Base-by-base conservation (phyloP, 2,797 vertebrate species). In the Chlorospingus flavigularis region DNA sequence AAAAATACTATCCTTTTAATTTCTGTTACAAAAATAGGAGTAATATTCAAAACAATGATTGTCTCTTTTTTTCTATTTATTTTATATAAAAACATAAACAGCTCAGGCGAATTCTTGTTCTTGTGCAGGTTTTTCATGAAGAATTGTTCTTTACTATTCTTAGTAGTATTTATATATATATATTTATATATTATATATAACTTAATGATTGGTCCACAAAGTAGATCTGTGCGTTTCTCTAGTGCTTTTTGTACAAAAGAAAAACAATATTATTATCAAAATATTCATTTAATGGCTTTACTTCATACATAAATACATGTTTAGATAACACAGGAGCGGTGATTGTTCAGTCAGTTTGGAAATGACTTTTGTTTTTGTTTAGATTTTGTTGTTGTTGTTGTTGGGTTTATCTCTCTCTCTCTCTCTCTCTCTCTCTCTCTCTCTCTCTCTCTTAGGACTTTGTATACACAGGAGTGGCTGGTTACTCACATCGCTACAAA, bases 251-350 rank as follows among this genome's bases (percentile, higher is more conserved):
- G 98, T 99, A 99, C 97, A 99, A 99, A 99, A 99, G 98, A 99
- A 99, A 99, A 99, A 98, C 98, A 98, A 98, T 99, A 99, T 99
- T 98, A 98, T 99, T 99, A 99, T 99, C 99, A 99, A 99, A 99
- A 99, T 99, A 99, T 99, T 99, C 98, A 98, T 99, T 99, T 99
- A 99, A 99, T 99, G 98, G 99, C 99, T 99, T 99, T 99, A 99
- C 99, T 99, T 99, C 98, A 99, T 99, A 99, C 99, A 99, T 99
- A 99, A 99, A 99, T 99, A 99, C 99, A 99, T 98, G 98, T 99
- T 99, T 98, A 97, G 98, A 98, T 99, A 99, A 99, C 98, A 99
- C 98, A 99, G 98, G 98, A 98, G 98, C 98, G 94, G 99, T 99
- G 99, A 99, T 98, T 98, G 98, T 98, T 99, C 98, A 98, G 98